Evolutionary conservation across 2,888 invertebrate genomes (phyloP), one percentile per base, ranked within the genome.

Genomic region (Brachypterus glaber): DNA sequence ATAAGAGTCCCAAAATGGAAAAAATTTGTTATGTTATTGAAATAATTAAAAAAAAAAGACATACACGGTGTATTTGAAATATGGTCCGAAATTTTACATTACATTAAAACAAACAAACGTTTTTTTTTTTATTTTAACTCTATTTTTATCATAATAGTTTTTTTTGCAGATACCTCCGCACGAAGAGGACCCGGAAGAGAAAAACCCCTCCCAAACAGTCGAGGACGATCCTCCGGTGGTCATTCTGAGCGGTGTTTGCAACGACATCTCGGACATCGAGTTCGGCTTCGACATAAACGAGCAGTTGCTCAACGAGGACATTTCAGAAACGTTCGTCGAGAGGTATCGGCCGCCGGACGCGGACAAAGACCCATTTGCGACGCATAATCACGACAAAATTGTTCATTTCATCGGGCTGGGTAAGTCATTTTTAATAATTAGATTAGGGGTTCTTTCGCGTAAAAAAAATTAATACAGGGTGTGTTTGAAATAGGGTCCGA

Each of bases 281-380:
- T 89, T 89, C 63, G 85, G 85, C 9, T 84, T 84, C 64, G 84
- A 82, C 58, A 69, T 84, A 42, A 82, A 84, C 65, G 79, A 82
- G 63, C 77, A 79, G 60, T 69, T 84, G 53, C 66, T 83, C 53
- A 68, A 70, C n/a, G 60, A 61, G 33, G 62, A 60, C 40, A 46
- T 55, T 13, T 67, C 65, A 44, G 67, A 70, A 46, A 13, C 7
- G 45, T 69, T 71, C 47, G 59, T 65, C 7, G 59, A 66, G 31
- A 55, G 68, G 34, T 71, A 62, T 46, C 58, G 67, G 29, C 63
- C 65, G 9, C 70, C 70, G 3, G 60, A 64, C 30, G 58, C 45
- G 51, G 62, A 45, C 52, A 61, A 39, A 38, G 55, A 62, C 44
- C 12, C 4, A 9, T 9, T 11, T 5, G 62, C 67, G 50, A 62